These are phyloP conservation scores for Pseudococcus longispinus DNA, from an alignment of 2,888 invertebrate species.

Conservation along the genomic window DNA sequence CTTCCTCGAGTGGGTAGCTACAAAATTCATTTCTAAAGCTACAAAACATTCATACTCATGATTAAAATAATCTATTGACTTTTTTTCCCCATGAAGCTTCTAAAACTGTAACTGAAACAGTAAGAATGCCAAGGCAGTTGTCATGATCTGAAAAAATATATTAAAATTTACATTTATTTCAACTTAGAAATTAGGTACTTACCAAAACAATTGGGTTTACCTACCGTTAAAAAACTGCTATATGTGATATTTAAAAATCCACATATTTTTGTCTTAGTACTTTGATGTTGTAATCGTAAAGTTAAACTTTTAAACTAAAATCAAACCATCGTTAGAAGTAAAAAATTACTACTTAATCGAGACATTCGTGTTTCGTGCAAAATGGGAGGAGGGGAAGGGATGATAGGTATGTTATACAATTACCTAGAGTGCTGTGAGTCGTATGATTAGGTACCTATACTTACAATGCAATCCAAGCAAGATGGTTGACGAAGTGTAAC, in stretches of 20 bases:
- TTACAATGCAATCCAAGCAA: background rate
- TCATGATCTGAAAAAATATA: slow-evolving; percentile 8
- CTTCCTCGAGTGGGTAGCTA: too few relatives aligned
- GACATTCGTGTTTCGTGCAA: too few relatives aligned
- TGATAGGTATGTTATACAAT: too few relatives aligned
- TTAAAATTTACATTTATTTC: background rate
- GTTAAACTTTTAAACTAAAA: slow-evolving; percentile 30
- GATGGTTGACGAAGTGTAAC: background rate
- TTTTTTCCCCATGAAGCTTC: background rate
- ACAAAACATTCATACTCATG: too few relatives aligned
- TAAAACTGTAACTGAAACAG: background rate
- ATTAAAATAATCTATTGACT: background rate
- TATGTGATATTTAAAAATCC: slow-evolving; percentile 32
- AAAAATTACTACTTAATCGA: too few relatives aligned
- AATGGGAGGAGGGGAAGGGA: too few relatives aligned
- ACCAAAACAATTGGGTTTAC: background rate
- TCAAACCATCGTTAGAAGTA: too few relatives aligned
- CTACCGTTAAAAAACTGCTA: background rate
- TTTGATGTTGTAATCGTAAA: slow-evolving; percentile 17
- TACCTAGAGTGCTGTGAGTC: background rate
- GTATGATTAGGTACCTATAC: background rate
- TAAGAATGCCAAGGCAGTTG: background rate
- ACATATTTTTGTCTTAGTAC: background rate
- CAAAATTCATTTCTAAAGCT: too few relatives aligned
- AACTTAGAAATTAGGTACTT: background rate